These are phyloP conservation scores for Clarias macrocephalus DNA, from an alignment of 2,113 vertebrate genomes.

Conservation along the genomic window DNA sequence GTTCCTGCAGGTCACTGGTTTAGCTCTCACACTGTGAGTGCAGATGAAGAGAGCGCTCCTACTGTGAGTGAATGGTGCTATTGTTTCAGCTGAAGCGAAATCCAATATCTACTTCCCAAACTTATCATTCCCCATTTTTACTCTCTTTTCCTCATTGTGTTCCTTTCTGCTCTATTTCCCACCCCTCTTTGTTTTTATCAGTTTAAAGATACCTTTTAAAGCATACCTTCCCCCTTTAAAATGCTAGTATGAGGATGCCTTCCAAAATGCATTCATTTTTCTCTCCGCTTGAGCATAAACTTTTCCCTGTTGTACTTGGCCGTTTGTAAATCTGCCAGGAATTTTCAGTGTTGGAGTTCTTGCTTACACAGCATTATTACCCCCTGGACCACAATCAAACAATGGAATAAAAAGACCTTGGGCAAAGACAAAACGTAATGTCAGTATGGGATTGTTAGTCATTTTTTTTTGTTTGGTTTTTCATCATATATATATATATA, in stretches of 20 bases:
- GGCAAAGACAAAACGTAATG: conserved; percentile 28
- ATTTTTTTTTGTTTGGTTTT: background rate
- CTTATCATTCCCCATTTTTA: conserved; percentile 12
- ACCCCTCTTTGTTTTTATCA: background rate
- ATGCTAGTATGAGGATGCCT: background rate
- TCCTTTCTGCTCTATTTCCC: background rate
- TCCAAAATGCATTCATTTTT: conserved; percentile 11
- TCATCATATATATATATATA: no score
- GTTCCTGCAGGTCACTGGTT: conserved; percentile 49
- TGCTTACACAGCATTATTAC: conserved; percentile 12
- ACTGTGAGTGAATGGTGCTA: conserved; percentile 49
- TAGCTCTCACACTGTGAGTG: conserved; percentile 43
- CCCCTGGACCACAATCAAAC: conserved; percentile 7
- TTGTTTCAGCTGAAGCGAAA: conserved; percentile 54
- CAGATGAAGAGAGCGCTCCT: conserved; percentile 37
- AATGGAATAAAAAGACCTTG: conserved; percentile 6
- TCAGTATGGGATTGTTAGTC: background rate
- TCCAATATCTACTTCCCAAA: conserved; percentile 36
- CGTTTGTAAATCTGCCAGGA: conserved; percentile 39
- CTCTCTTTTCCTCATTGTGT: conserved; percentile 1
- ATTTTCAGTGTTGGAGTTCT: conserved; percentile 24
- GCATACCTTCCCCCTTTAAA: background rate
- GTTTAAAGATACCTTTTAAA: background rate
- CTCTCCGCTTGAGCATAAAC: conserved; percentile 18
- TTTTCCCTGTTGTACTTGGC: conserved; percentile 37